Evolutionary conservation across 1,140 invertebrate genomes (phyloP).

Genomic region (Ceratosolen fusciceps): DNA sequence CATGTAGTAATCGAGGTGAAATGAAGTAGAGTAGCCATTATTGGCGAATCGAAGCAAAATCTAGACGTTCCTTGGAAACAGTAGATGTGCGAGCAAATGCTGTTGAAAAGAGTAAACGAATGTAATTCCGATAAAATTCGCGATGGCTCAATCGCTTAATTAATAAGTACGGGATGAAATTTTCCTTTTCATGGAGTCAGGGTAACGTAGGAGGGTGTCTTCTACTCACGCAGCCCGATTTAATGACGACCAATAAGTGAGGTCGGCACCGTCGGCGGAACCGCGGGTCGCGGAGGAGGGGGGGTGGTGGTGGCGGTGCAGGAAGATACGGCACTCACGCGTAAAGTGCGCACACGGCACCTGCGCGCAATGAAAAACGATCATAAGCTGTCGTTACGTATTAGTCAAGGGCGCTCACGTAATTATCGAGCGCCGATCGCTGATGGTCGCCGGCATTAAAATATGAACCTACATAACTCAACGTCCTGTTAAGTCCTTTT

Average conservation of each 20-base stretch:
- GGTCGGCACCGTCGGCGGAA: too few relatives aligned
- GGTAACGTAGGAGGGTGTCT: not conserved
- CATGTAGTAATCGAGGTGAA: too few relatives aligned
- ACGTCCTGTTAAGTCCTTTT: not conserved
- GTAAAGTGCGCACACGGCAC: not conserved
- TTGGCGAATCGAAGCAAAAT: too few relatives aligned
- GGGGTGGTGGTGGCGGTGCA: too few relatives aligned
- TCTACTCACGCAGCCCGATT: not conserved
- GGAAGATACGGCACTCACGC: not conserved
- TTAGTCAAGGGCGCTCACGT: slow-evolving; percentile 25
- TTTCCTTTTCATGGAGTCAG: not conserved
- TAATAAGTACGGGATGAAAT: not conserved
- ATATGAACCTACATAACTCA: slow-evolving; percentile 28
- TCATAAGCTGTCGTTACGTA: slow-evolving; percentile 23
- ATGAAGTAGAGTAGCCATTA: too few relatives aligned
- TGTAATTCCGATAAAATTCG: too few relatives aligned
- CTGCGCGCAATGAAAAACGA: slow-evolving; percentile 22
- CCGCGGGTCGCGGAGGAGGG: too few relatives aligned
- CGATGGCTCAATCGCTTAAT: not conserved
- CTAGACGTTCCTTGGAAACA: too few relatives aligned
- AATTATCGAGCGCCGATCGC: slow-evolving; percentile 16
- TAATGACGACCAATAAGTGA: not conserved
- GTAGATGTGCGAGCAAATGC: too few relatives aligned
- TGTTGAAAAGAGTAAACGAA: too few relatives aligned
- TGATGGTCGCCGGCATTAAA: slow-evolving; percentile 13